Evolutionary conservation across 2,797 vertebrate genomes (phyloP).

Genomic region (Tragopan temminckii): DNA sequence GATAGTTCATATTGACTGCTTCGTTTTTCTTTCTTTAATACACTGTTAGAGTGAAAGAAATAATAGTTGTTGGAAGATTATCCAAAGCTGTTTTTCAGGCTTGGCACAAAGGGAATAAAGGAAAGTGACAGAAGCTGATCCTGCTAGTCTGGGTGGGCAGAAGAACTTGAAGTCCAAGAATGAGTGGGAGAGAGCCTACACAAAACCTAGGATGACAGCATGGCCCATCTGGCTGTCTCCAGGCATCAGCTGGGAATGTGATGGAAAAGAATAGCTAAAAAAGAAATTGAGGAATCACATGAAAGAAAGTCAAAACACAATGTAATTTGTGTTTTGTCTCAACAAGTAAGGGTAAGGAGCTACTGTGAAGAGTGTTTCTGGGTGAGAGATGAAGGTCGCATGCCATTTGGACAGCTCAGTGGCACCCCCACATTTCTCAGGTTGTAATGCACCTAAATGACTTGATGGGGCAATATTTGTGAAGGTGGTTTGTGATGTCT

Average conservation of each 20-base stretch:
- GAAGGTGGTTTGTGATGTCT: not conserved
- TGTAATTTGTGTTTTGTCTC: not conserved
- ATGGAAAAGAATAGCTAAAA: not conserved
- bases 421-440: not conserved
- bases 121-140: not conserved
- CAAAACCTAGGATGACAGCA: not conserved
- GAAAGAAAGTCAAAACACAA: not conserved
- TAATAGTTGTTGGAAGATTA: not conserved
- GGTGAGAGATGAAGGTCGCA: not conserved
- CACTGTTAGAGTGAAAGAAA: not conserved
- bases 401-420: not conserved
- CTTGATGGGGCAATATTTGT: not conserved
- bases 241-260: not conserved
- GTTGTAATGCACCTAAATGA: not conserved
- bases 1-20: not conserved
- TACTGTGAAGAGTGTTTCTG: not conserved
- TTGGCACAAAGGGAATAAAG: fast-evolving
- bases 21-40: not conserved
- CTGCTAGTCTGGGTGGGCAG: not conserved
- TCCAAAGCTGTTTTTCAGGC: not conserved
- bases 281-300: not conserved
- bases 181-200: not conserved
- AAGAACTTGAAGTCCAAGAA: not conserved
- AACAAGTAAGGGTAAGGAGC: not conserved
- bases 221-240: not conserved